Base-by-base conservation (phyloP, 1,140 invertebrate genomes). In the Scaptomyza graminum region DNA sequence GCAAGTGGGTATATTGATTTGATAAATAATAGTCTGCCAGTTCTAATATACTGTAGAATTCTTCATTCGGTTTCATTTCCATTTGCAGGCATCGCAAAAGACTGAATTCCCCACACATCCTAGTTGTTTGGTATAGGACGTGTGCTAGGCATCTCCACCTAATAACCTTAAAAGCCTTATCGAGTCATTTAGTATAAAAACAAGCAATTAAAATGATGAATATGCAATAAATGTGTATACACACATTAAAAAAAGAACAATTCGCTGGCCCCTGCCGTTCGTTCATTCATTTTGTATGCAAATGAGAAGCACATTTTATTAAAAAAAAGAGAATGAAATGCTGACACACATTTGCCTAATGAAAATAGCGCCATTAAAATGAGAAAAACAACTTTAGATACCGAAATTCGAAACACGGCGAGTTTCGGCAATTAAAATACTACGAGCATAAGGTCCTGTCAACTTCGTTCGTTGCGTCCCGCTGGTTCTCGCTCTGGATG, bases 331-430 rank as follows among this genome's bases (percentile, higher is more conserved):
- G 63, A 49, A 64, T 34, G 49, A 68, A 72, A 57, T 63, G 62
- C 51, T 67, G 80, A 78, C 83, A 87, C 76, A 88, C 88, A 90
- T 90, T 90, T 90, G 75, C 88, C 80, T 90, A 90, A 90, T 90
- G 83, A 90, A 90, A 88, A 90, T 84, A 88, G 76, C 79, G 77
- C 83, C 80, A 90, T 90, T 90, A 90, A 90, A 90, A 90, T 88
- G 70, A 74, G 74, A 88, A 90, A 88, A 90, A 90, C 88, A 90
- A 90, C 88, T 90, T 90, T 90, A 90, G 88, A 90, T 90, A 90
- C 68, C 65, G 60, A 79, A 79, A 90, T 79, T 90, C 69, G 76
- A 83, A 90, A 87, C 87, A 90, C 72, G 83, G 68, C 79, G 88
- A 64, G 70, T 87, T 85, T 81, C 65, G 80, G 74, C 88, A 88